phyloP scores from a whole-genome alignment of 2,113 vertebrate species.

The Orcinus orca region DNA sequence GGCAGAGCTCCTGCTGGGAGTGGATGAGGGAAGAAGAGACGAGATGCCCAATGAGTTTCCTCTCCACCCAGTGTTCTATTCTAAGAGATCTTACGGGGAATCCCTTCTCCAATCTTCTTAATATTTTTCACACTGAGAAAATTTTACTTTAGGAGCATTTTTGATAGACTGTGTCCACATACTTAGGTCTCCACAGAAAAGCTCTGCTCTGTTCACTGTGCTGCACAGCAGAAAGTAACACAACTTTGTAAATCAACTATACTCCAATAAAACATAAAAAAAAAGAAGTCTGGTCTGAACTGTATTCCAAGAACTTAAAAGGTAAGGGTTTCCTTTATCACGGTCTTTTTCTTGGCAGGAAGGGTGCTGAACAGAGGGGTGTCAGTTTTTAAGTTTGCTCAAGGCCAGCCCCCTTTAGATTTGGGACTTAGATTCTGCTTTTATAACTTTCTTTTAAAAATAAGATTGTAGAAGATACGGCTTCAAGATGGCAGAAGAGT shows the following conservation, averaged over 20 bases:
- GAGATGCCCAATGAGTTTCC: background rate
- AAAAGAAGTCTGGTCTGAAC: background rate
- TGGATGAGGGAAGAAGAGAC: background rate
- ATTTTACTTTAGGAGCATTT: background rate
- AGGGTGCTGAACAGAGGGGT: background rate
- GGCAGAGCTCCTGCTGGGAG: too few species aligned
- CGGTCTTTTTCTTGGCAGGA: background rate
- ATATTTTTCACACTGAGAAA: background rate
- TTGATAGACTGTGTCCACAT: background rate
- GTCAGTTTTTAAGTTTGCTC: background rate
- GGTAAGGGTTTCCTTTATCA: background rate
- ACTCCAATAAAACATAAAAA: too few species aligned
- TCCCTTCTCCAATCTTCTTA: background rate
- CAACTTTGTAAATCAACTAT: too few species aligned
- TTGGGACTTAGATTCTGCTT: background rate
- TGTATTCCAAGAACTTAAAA: background rate
- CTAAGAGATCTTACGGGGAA: background rate
- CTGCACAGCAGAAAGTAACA: too few species aligned
- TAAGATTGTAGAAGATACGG: background rate
- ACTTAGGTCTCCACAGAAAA: background rate
- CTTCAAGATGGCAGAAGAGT: too few species aligned
- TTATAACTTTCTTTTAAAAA: background rate
- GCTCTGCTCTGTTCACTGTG: background rate
- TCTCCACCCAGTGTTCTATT: background rate
- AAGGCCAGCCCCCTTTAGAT: background rate